Evolutionary conservation across 2,888 invertebrate species (phyloP).

Genomic region (Xestia xanthographa): DNA sequence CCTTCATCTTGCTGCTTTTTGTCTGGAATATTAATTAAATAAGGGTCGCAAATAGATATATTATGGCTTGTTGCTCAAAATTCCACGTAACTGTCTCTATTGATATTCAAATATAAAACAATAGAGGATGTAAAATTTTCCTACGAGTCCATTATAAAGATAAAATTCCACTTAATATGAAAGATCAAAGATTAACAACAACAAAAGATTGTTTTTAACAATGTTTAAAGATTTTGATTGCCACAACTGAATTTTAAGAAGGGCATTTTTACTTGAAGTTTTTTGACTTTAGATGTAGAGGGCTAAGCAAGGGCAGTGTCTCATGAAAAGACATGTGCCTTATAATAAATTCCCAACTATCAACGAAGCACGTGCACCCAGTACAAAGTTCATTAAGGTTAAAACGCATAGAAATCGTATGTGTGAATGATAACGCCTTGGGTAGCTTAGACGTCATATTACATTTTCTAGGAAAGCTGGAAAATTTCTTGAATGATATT

Average conservation of each 20-base stretch:
- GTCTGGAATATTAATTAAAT: not conserved
- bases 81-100: not conserved
- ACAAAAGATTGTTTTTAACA: conserved; percentile 5
- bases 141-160: not conserved
- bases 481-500: conserved; percentile 25
- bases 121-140: not conserved
- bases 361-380: conserved; percentile 4
- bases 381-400: conserved; percentile 43
- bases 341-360: not conserved
- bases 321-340: conserved; percentile 34
- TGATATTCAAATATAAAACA: not conserved
- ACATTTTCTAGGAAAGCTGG: conserved; percentile 20
- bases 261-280: too few relatives aligned
- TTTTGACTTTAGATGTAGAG: not conserved
- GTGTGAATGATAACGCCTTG: conserved; percentile 30
- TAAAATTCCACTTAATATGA: not conserved
- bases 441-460: conserved; percentile 16
- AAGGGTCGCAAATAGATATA: not conserved
- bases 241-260: not conserved
- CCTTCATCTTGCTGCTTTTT: not conserved
- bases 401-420: conserved; percentile 34
- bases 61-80: not conserved
- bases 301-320: not conserved
- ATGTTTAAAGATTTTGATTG: not conserved
- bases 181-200: conserved; percentile 2